These are phyloP conservation scores for Acanthosepion pharaonis DNA, from an alignment of 2,888 invertebrate genomes.

Conservation along the genomic window DNA sequence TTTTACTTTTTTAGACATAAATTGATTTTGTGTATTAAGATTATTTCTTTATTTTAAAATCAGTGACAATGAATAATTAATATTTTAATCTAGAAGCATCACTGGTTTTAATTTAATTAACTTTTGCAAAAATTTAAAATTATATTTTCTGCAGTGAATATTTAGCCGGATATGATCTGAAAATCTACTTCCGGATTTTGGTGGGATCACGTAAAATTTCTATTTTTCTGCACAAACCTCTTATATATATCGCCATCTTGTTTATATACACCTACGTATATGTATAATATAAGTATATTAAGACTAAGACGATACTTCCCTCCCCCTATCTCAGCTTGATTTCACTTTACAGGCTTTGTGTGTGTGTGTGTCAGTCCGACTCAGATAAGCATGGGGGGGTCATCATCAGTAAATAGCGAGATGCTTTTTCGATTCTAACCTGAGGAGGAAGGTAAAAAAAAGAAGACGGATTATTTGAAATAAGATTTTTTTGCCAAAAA, in stretches of 20 bases:
- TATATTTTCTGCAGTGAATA: background rate
- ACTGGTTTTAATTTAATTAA: background rate
- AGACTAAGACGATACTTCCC: background rate
- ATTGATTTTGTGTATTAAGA: background rate
- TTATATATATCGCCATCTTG: too few species aligned
- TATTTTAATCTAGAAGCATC: background rate
- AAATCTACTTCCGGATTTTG: background rate
- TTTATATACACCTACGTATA: too few species aligned
- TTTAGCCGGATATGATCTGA: background rate
- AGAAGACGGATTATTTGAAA: background rate
- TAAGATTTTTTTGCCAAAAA: background rate
- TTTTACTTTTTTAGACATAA: too few species aligned
- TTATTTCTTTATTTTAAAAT: background rate
- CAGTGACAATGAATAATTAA: background rate
- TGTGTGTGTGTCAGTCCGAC: background rate
- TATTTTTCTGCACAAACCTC: too few species aligned
- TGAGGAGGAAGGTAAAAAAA: background rate
- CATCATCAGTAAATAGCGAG: background rate
- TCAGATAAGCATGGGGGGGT: constrained; percentile 22
- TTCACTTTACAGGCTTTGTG: background rate
- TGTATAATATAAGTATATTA: background rate
- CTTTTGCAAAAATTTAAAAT: background rate
- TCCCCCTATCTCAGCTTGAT: background rate
- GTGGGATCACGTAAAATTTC: background rate
- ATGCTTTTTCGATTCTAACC: background rate